A percentile compares a stretch with the other conserved stretches of the same genome.
Evolutionary conservation across 2,797 vertebrate genomes (phyloP).

Genomic region (Rhinogobio ventralis): DNA sequence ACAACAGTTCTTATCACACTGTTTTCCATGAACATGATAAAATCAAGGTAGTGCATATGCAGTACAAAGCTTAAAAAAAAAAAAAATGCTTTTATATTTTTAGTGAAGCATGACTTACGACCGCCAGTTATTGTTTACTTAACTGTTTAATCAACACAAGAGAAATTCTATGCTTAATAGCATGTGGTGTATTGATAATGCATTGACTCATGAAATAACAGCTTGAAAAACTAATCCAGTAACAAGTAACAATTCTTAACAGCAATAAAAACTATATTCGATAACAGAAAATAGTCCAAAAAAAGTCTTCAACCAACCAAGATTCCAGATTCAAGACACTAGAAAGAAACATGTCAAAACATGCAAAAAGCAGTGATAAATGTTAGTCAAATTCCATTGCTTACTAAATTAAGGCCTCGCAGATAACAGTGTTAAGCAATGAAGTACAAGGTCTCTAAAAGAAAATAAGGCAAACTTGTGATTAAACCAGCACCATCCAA

Average conservation of each 20-base stretch:
- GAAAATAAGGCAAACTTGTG: not conserved
- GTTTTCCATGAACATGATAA: slow-evolving; percentile 16
- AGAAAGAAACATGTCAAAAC: slow-evolving; percentile 3
- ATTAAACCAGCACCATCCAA: not conserved
- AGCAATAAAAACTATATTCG: not conserved
- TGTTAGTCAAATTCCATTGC: not conserved
- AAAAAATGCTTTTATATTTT: not conserved
- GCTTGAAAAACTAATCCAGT: not conserved
- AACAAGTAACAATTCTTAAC: not conserved
- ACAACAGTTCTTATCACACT: slow-evolving; percentile 57
- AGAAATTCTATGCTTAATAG: not conserved
- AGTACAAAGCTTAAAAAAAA: not conserved
- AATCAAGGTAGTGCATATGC: slow-evolving; percentile 39
- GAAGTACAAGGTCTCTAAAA: not conserved
- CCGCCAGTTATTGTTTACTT: not conserved
- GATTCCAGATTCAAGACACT: not conserved
- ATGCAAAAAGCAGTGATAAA: not conserved
- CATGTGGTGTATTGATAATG: not conserved
- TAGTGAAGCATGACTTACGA: not conserved
- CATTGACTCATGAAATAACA: not conserved
- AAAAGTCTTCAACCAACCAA: not conserved
- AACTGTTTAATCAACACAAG: not conserved
- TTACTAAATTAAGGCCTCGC: not conserved
- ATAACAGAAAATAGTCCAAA: not conserved
- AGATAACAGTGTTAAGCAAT: not conserved